Conservation (phyloP, 1,140 invertebrate species). For the Liolophura sinensis region DNA sequence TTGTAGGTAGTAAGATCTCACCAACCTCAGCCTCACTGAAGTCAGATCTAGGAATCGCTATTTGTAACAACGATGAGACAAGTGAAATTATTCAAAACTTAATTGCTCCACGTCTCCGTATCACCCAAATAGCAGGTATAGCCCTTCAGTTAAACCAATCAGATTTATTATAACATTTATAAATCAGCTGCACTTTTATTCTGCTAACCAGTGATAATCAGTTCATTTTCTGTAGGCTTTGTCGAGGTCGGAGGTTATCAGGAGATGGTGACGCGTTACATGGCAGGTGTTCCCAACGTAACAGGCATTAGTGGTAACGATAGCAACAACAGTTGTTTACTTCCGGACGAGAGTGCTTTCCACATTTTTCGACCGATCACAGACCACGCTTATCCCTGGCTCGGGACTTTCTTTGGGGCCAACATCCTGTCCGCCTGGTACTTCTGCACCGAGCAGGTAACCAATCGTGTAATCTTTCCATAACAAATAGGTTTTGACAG, state of each 20-base stretch:
- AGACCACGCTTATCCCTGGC: constrained; percentile 60
- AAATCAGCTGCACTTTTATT: background rate
- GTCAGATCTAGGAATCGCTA: too few relatives aligned
- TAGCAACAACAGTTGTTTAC: constrained; percentile 10
- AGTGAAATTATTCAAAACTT: too few relatives aligned
- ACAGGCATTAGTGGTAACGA: constrained; percentile 12
- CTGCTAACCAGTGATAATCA: background rate
- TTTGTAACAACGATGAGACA: too few relatives aligned
- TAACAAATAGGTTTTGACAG: background rate
- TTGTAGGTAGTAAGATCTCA: too few relatives aligned
- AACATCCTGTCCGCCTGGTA: constrained; percentile 63
- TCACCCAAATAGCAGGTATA: too few relatives aligned
- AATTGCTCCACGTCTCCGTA: too few relatives aligned
- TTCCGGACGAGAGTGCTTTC: constrained; percentile 48
- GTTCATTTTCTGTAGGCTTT: constrained; percentile 34
- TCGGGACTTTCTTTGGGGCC: constrained; percentile 60
- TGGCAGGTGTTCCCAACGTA: constrained; percentile 48
- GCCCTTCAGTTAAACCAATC: background rate
- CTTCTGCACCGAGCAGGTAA: constrained; percentile 64
- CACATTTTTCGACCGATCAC: constrained; percentile 52
- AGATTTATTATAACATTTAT: background rate
- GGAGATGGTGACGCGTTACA: constrained; percentile 52
- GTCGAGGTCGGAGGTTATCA: constrained; percentile 57
- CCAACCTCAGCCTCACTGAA: too few relatives aligned
- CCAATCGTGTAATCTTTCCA: too few relatives aligned